phyloP scores from a whole-genome alignment of 2,888 invertebrate species.

The Boloria selene region DNA sequence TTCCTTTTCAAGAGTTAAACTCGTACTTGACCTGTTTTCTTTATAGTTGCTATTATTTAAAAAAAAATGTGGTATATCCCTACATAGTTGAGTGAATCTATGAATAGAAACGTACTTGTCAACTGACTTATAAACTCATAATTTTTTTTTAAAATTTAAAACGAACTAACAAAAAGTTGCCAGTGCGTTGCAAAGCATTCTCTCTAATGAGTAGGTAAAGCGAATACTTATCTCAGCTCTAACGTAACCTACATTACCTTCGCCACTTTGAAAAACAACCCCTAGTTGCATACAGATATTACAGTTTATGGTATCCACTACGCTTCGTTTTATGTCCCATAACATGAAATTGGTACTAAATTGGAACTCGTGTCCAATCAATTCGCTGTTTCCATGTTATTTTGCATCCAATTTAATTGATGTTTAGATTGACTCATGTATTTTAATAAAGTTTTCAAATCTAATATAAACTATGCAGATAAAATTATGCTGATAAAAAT shows the following conservation, averaged over 20 bases:
- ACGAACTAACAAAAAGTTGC: constrained; percentile 27
- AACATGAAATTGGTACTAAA: constrained; percentile 9
- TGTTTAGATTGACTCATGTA: too few relatives aligned
- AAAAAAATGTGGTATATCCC: neutral
- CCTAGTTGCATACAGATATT: constrained; percentile 9
- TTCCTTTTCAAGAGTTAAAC: constrained; percentile 13
- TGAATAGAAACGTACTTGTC: constrained; percentile 13
- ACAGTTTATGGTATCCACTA: constrained; percentile 5
- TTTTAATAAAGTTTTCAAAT: too few relatives aligned
- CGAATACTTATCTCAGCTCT: constrained; percentile 26
- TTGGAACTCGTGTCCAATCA: neutral
- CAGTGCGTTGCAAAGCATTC: constrained; percentile 24
- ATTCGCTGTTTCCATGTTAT: constrained; percentile 3
- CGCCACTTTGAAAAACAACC: constrained; percentile 24
- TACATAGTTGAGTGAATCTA: neutral
- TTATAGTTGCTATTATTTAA: constrained; percentile 10
- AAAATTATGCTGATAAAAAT: too few relatives aligned
- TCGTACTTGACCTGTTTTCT: constrained; percentile 15
- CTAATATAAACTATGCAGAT: too few relatives aligned
- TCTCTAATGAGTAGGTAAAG: constrained; percentile 32
- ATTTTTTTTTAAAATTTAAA: constrained; percentile 20
- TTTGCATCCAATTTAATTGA: neutral
- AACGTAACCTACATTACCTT: constrained; percentile 29
- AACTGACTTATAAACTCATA: constrained; percentile 5
- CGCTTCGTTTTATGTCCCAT: constrained; percentile 1